Evolutionary conservation across 1,140 invertebrate genomes (phyloP), one percentile per base, ranked within the genome.

Genomic region (Drosophila pseudoobscura): DNA sequence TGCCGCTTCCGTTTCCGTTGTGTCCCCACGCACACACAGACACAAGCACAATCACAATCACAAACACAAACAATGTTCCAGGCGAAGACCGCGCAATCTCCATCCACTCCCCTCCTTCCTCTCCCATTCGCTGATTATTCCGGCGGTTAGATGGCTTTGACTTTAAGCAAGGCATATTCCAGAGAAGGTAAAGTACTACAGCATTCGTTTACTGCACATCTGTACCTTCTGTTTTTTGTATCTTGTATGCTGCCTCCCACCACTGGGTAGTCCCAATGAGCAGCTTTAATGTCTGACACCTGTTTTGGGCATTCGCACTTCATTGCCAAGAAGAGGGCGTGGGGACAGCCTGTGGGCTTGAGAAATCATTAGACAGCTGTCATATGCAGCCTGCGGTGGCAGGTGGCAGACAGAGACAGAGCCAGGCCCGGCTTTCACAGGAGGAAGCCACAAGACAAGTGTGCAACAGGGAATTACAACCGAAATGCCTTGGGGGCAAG

Each of bases 241-340:
- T 5, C 24, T 26, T 26, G 24, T 5, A 4, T 5, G 5, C 24
- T 5, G 3, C 24, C 24, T 26, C 24, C 24, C 24, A 26, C 24
- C 24, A 4, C 5, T 26, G 4, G 29, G 7, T 15, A 5, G 58
- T 15, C 24, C 51, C 68, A 53, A 51, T 26, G 49, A 62, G 44
- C 39, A 53, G 62, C 68, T 75, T 77, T 82, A 78, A 85, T 78
- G 68, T 49, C 64, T 75, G 74, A 85, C 78, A 87, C 82, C 78
- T 85, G 74, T 78, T 77, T 45, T 45, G 50, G 62, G 63, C 77
- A 87, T 71, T 82, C 69, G 71, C 78, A 77, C 72, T 68, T 75
- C 62, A 68, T 68, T 65, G 69, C 55, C 45, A 50, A 29, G 29
- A 26, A 26, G 8, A 43, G 20, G 31, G 6, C 6, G 31, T 5